Base-by-base conservation (phyloP, 1,140 invertebrate species). In the Ptiloglossa arizonensis region DNA sequence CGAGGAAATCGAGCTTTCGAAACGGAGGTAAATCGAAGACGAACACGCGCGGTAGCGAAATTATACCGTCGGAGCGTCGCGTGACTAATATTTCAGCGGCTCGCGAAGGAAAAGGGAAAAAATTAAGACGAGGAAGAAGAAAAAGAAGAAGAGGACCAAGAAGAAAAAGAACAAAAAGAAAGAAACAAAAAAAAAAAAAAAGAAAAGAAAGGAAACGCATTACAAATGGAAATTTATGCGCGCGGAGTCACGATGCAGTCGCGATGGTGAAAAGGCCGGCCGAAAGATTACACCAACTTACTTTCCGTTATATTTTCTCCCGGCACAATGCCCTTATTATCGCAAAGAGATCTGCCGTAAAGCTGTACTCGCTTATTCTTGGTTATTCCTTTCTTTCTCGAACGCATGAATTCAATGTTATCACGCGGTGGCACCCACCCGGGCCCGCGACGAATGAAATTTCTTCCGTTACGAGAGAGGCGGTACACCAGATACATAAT, bases 331-430 rank as follows among this genome's bases (percentile, higher is more conserved):
- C 56, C 5, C 15, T 35, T 62, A 27, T 27, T 38, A 27, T 24
- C 56, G 41, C 29, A 5, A n/a, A 44, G 9, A 11, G 44, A 62
- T 72, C 38, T 32, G 5, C 27, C 15, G 11, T 48, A 38, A 62
- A 35, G 32, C 48, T 54, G 64, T 19, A 38, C 48, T 52, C 64
- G 19, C 48, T 52, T 68, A 68, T 68, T 68, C 54, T n/a, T 11
- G 19, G 27, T 41, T 69, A 52, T 41, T 70, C 17, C 50, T 32
- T 71, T n/a, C 54, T 32, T 32, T 15, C 17, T 8, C n/a, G 29
- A 22, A 5, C 15, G 11, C 32, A 17, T 4, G 50, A 27, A 41
- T 56, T 56, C 35, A 19, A 41, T 24, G 35, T 48, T 50, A 50
- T 41, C 15, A 5, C 44, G 35, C 13, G 19, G 19, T 13, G 15